Evolutionary conservation across 1,140 invertebrate species (phyloP), one percentile per base, ranked within the genome.

Genomic region (Cydia fagiglandana): DNA sequence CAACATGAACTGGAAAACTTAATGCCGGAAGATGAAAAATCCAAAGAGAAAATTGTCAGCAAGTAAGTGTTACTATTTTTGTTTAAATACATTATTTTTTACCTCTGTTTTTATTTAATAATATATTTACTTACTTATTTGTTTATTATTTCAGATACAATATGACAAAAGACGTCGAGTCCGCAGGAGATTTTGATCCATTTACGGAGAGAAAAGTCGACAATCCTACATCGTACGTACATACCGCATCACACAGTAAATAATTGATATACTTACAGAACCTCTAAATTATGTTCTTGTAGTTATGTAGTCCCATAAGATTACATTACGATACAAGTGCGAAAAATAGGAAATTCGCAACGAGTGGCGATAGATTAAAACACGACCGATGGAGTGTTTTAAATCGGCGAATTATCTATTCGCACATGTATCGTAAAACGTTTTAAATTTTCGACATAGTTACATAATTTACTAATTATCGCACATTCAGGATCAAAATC

Each of bases 141-240:
- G 12, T 61, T 56, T 68, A 73, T 17, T 10, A 75, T 81, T 78
- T n/a, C 74, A 92, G 88, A 75, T 90, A 90, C 77, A 86, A 84
- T 64, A 79, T 90, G 73, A 82, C 82, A 15, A 88, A 88, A 81
- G 90, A 91, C 86, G 84, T 81, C 9, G 90, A 92, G 76, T 76
- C 78, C 85, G 94, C 86, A 56, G 93, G 93, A 73, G 94, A 94
- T 34, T 96, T 95, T 82, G 95, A 97, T 92, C 96, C 96, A 0
- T 97, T 97, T 87, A 91, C 92, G 28, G 95, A 96, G 79, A 93
- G 96, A 56, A 94, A 95, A 78, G 89, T 96, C 80, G 95, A 95
- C 24, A 96, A 96, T 92, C 95, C 96, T 66, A 97, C 96, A 73
- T 96, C 96, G 96, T 97, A 94, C 96, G 96, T 95, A 90, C 74